Percentiles rank a stretch among this genome's conserved stretches.
These are phyloP conservation scores for Drosophila atroscutellata DNA, from an alignment of 2,888 invertebrate species.

Conservation along the genomic window DNA sequence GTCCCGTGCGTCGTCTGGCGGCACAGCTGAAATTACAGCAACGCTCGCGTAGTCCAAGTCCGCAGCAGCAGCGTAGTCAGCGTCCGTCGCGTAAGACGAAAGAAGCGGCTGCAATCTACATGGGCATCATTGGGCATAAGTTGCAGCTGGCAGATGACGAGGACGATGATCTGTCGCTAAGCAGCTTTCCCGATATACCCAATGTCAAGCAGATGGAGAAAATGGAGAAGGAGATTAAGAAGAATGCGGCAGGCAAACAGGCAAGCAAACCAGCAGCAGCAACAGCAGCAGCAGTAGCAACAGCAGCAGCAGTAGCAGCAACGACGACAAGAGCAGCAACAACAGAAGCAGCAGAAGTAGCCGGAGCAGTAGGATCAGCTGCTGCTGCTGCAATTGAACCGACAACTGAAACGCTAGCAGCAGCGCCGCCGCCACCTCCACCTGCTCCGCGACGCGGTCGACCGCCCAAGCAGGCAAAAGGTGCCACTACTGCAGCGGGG, in stretches of 20 bases:
- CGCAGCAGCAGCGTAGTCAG: constrained; percentile 63
- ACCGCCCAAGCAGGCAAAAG: constrained; percentile 42
- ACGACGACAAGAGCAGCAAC: constrained; percentile 42
- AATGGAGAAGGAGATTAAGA: constrained; percentile 87
- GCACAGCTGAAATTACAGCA: constrained; percentile 37
- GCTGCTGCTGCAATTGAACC: constrained; percentile 36
- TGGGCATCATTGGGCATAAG: constrained; percentile 90
- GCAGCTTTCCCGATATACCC: constrained; percentile 89
- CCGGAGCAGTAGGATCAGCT: constrained; percentile 41
- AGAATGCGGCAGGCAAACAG: constrained; percentile 72
- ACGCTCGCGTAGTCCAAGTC: constrained; percentile 51
- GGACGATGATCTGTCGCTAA: constrained; percentile 88
- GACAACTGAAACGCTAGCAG: constrained; percentile 8
- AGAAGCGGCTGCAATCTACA: constrained; percentile 90
- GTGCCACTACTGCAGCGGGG: constrained; percentile 28
- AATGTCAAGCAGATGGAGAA: constrained; percentile 88
- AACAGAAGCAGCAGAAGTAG: constrained; percentile 38
- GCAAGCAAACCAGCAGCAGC: constrained; percentile 16
- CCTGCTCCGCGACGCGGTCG: constrained; percentile 36
- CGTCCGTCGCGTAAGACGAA: constrained; percentile 90
- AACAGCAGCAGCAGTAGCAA: constrained; percentile 41
- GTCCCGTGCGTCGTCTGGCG: constrained; percentile 60
- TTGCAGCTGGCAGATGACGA: constrained; percentile 88
- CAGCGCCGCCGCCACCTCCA: constrained; percentile 11
- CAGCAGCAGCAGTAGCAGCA: constrained; percentile 38